A percentile compares a stretch with the other conserved stretches of the same genome.
These are phyloP conservation scores for Aythya fuligula DNA, from an alignment of 2,797 vertebrate genomes.

Conservation along the genomic window DNA sequence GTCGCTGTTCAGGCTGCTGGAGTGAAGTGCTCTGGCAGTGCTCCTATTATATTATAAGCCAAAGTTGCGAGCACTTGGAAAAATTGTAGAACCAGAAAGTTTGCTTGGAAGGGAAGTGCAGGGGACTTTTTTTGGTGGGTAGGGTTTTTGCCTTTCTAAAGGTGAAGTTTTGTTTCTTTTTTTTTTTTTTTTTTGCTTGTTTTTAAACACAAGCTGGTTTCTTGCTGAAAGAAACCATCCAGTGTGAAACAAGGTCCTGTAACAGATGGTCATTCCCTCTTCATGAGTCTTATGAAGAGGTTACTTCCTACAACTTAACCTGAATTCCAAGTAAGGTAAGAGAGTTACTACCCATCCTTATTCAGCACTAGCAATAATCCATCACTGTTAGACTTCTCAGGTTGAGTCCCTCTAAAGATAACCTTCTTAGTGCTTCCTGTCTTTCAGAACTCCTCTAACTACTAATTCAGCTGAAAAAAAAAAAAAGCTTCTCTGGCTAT, in stretches of 20 bases:
- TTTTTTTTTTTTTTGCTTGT: not conserved
- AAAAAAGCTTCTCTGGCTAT: not conserved
- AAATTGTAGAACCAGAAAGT: not conserved
- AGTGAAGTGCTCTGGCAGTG: not conserved
- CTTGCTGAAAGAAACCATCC: not conserved
- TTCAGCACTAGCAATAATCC: not conserved
- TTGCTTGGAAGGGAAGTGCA: not conserved
- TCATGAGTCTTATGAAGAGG: not conserved
- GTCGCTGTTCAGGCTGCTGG: not conserved
- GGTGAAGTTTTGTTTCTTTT: not conserved
- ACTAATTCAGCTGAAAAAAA: not conserved
- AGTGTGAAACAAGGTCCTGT: not conserved
- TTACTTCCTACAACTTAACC: not conserved
- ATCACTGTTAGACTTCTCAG: not conserved
- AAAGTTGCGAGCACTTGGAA: not conserved
- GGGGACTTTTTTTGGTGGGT: not conserved
- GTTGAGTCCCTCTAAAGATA: not conserved
- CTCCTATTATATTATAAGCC: not conserved
- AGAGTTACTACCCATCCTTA: not conserved
- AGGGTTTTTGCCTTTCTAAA: too few species aligned
- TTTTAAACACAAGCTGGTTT: not conserved
- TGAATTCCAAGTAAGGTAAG: not conserved
- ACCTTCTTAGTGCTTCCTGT: not conserved
- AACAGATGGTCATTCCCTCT: not conserved
- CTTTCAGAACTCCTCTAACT: not conserved